Percentiles rank a stretch among this genome's conserved stretches.
Conservation (phyloP, 1,140 invertebrate species). For the Armadillidium nasatum region DNA sequence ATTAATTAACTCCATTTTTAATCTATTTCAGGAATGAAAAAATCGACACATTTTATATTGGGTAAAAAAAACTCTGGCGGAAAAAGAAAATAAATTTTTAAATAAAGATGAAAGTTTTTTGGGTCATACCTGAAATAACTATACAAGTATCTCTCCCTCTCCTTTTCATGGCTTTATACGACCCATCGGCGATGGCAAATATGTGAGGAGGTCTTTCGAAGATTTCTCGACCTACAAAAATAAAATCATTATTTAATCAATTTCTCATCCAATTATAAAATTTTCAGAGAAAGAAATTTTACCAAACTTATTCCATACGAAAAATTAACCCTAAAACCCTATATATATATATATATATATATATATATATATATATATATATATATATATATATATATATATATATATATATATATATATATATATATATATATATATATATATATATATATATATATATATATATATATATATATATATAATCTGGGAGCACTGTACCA, state of each 20-base stretch:
- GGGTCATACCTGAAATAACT: constrained; percentile 81
- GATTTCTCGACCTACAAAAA: constrained; percentile 67
- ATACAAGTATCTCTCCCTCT: constrained; percentile 88
- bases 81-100: too few species aligned
- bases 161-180: constrained; percentile 87
- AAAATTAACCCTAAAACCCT: not conserved
- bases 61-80: too few species aligned
- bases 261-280: not conserved
- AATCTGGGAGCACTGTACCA: too few species aligned
- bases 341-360: constrained; percentile 11
- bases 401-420: not conserved
- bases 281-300: not conserved
- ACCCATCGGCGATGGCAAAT: constrained; percentile 85
- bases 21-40: too few species aligned
- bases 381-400: not conserved
- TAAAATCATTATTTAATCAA: constrained; percentile 26
- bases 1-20: too few species aligned
- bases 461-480: not conserved
- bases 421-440: too few species aligned
- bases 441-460: not conserved
- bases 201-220: constrained; percentile 93
- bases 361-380: constrained; percentile 14
- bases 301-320: not conserved
- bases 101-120: too few species aligned
- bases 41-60: too few species aligned